Evolutionary conservation across 2,797 vertebrate species (phyloP).

Genomic region (Taenioides sp.): DNA sequence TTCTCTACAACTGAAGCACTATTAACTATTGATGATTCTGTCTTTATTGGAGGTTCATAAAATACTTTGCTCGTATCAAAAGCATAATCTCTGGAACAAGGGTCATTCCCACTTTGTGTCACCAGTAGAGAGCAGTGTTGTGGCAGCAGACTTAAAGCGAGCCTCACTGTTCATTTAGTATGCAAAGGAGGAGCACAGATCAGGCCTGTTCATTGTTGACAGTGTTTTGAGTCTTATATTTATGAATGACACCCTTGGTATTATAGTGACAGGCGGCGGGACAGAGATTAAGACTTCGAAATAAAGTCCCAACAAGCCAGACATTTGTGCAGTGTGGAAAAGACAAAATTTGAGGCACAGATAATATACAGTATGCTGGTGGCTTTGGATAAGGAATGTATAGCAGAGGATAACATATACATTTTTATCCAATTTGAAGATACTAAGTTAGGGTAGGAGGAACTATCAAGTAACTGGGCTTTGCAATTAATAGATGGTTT

Average conservation of each 20-base stretch:
- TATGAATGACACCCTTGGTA: conserved; percentile 53
- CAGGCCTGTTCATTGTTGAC: conserved; percentile 53
- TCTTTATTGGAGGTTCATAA: background rate
- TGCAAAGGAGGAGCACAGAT: conserved; percentile 58
- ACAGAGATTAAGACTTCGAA: conserved; percentile 59
- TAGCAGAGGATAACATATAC: too few relatives aligned
- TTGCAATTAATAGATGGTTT: background rate
- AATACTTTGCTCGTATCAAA: background rate
- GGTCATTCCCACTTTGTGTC: conserved; percentile 45
- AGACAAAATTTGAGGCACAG: background rate
- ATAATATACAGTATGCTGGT: background rate
- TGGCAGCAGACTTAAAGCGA: conserved; percentile 63
- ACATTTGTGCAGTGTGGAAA: conserved; percentile 19
- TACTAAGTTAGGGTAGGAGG: background rate
- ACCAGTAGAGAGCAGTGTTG: conserved; percentile 82
- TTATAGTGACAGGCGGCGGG: conserved; percentile 45
- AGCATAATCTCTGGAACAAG: conserved; percentile 17
- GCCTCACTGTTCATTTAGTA: conserved; percentile 45
- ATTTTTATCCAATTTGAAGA: background rate
- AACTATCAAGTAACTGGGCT: background rate
- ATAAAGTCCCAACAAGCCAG: conserved; percentile 21
- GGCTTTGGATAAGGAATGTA: background rate
- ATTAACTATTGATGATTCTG: conserved; percentile 15
- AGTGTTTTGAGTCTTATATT: conserved; percentile 58
- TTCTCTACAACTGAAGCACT: background rate